Evolutionary conservation across 2,797 vertebrate genomes (phyloP).

Genomic region (Manis javanica): DNA sequence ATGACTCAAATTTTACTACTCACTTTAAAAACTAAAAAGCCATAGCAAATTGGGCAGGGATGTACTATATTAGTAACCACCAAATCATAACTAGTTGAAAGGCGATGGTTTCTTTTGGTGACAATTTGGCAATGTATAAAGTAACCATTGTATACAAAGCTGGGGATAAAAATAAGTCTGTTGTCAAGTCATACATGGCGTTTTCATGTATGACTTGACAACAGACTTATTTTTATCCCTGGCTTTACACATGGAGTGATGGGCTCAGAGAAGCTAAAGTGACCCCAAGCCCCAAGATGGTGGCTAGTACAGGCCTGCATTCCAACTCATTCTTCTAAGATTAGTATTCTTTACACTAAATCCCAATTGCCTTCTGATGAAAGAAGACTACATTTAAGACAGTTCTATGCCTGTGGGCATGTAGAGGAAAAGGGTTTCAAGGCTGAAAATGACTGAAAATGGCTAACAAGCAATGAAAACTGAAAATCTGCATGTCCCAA

Average conservation of each 20-base stretch:
- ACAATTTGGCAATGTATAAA: conserved; percentile 64
- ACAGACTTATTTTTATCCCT: neutral
- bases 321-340: neutral
- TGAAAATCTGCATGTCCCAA: neutral
- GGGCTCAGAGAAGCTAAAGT: neutral
- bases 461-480: neutral
- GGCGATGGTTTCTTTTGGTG: conserved; percentile 24
- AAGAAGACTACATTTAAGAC: neutral
- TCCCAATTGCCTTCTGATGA: neutral
- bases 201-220: conserved; percentile 7
- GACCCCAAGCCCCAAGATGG: neutral
- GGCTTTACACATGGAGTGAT: neutral
- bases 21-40: conserved; percentile 35
- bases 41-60: conserved; percentile 55
- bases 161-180: neutral
- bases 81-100: conserved; percentile 69
- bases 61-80: conserved; percentile 58
- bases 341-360: conserved; percentile 5
- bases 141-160: conserved; percentile 15
- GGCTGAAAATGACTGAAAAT: conserved; percentile 9
- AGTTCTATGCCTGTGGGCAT: neutral
- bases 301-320: neutral
- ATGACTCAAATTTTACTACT: conserved; percentile 71
- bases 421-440: neutral
- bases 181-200: neutral